These are phyloP conservation scores for Desmophyllum pertusum DNA, from an alignment of 92 coral and sea anemone genomes.

Conservation along the genomic window DNA sequence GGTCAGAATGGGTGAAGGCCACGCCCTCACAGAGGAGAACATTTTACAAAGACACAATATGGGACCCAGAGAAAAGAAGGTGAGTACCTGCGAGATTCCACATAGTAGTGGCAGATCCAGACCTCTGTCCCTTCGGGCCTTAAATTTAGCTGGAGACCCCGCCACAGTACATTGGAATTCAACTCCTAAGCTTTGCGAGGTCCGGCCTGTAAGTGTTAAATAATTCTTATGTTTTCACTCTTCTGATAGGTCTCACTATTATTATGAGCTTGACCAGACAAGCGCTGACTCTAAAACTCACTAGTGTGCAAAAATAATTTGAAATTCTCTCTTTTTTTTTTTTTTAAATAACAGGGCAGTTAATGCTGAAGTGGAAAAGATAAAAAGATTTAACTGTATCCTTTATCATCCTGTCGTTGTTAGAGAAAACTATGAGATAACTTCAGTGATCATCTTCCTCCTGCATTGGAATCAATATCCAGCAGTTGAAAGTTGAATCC, in stretches of 20 bases:
- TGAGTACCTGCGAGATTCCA: slow-evolving; percentile 23
- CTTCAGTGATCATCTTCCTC: too few relatives aligned
- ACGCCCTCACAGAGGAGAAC: slow-evolving; percentile 65
- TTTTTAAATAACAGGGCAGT: slow-evolving; percentile 51
- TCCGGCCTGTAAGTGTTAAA: too few relatives aligned
- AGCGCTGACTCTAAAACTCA: not conserved
- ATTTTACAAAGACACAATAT: slow-evolving; percentile 69
- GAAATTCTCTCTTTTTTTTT: too few relatives aligned
- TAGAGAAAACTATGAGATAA: not conserved
- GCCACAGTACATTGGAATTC: too few relatives aligned
- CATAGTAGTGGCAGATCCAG: too few relatives aligned
- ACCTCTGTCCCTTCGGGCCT: too few relatives aligned
- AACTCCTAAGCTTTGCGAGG: too few relatives aligned
- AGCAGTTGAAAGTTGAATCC: too few relatives aligned
- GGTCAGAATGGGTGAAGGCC: slow-evolving; percentile 73
- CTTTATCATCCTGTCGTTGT: not conserved
- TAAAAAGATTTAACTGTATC: slow-evolving; percentile 79
- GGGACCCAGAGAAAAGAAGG: slow-evolving; percentile 71
- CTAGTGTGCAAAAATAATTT: not conserved
- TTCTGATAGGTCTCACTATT: too few relatives aligned
- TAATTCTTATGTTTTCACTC: too few relatives aligned
- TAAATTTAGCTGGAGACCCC: not conserved
- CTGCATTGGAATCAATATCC: too few relatives aligned
- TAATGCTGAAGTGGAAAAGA: slow-evolving; percentile 58
- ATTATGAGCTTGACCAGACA: too few relatives aligned